These are phyloP conservation scores for Halcyon leucocephala DNA, from an alignment of 2,797 vertebrate genomes.

Conservation along the genomic window DNA sequence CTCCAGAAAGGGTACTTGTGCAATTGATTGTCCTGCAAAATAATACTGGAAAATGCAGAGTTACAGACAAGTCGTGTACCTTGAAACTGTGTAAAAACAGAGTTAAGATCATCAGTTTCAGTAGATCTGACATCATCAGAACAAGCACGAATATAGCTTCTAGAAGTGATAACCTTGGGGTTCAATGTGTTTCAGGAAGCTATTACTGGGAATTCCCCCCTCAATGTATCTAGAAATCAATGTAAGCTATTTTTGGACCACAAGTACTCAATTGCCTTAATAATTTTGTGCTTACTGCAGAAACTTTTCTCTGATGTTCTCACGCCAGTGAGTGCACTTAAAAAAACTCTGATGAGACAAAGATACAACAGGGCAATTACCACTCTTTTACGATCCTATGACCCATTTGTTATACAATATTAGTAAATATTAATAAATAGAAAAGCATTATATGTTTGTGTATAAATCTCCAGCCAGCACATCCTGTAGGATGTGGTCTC, in stretches of 20 bases:
- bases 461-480: background rate
- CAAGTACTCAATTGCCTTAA: background rate
- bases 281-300: slow-evolving; percentile 35
- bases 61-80: background rate
- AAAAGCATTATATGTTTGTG: background rate
- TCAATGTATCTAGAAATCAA: background rate
- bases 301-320: background rate
- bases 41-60: background rate
- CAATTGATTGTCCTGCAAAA: too few species aligned
- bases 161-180: background rate
- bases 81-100: background rate
- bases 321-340: background rate
- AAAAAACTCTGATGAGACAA: slow-evolving; percentile 45
- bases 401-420: slow-evolving; percentile 17
- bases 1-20: background rate
- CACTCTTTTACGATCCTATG: slow-evolving; percentile 18
- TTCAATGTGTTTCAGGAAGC: background rate
- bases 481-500: background rate
- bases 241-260: slow-evolving; percentile 14
- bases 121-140: background rate
- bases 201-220: background rate
- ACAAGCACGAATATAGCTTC: background rate
- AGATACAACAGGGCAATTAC: slow-evolving; percentile 12
- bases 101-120: background rate
- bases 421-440: background rate